These are phyloP conservation scores for Piscicola geometra DNA, from an alignment of 2,888 invertebrate genomes.

Conservation along the genomic window DNA sequence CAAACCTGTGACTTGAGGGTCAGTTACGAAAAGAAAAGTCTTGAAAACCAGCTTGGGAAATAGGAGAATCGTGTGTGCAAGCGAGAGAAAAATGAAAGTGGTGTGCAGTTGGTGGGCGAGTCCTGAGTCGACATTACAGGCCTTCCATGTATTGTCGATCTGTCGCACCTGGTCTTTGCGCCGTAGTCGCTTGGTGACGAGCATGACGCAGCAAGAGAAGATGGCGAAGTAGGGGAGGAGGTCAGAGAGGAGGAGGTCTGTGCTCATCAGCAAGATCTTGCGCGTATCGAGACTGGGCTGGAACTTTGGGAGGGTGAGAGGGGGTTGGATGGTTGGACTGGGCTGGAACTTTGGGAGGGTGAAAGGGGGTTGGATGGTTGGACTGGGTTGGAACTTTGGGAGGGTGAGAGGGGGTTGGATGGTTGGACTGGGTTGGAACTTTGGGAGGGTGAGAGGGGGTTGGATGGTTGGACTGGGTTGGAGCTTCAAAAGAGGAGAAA, in stretches of 20 bases:
- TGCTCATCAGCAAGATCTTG: constrained; percentile 48
- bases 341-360: too few species aligned
- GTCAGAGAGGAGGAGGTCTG: constrained; percentile 48
- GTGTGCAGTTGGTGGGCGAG: constrained; percentile 43
- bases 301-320: background rate
- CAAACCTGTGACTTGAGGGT: constrained; percentile 33
- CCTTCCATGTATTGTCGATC: constrained; percentile 43
- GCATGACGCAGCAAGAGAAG: constrained; percentile 45
- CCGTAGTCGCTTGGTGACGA: constrained; percentile 39
- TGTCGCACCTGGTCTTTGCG: constrained; percentile 36
- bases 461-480: too few species aligned
- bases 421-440: too few species aligned
- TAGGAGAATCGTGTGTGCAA: constrained; percentile 43
- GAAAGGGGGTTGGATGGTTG: too few species aligned
- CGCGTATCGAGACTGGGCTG: constrained; percentile 44
- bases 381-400: too few species aligned
- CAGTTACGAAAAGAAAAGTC: constrained; percentile 39
- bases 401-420: too few species aligned
- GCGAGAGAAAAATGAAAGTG: constrained; percentile 41
- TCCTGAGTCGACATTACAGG: constrained; percentile 42
- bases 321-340: background rate
- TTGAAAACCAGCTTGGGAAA: constrained; percentile 43
- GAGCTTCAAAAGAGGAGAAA: background rate
- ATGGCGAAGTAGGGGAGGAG: constrained; percentile 48
- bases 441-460: too few species aligned